These are phyloP conservation scores for Iselma pallidipennis DNA, from an alignment of 2,888 invertebrate species.

Conservation along the genomic window DNA sequence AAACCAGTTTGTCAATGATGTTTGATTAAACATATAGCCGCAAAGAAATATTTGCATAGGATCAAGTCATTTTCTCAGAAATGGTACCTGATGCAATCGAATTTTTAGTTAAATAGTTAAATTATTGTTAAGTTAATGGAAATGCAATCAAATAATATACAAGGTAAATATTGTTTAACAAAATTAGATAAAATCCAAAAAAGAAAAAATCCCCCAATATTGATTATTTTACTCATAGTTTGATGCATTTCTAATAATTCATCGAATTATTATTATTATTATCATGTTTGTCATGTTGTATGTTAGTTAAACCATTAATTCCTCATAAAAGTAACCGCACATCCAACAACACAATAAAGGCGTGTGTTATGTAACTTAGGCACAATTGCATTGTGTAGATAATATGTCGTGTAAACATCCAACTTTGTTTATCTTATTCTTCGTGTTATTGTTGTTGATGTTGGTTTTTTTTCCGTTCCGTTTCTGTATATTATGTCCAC, in stretches of 20 bases:
- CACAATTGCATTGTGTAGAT: constrained; percentile 26
- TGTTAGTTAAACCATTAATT: background rate
- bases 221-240: too few species aligned
- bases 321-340: background rate
- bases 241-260: background rate
- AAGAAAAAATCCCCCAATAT: too few species aligned
- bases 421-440: background rate
- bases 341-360: constrained; percentile 12
- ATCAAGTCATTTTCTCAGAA: background rate
- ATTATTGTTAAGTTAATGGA: background rate
- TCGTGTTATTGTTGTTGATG: background rate
- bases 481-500: too few species aligned
- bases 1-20: background rate
- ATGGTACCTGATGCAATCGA: background rate
- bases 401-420: constrained; percentile 19
- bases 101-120: too few species aligned
- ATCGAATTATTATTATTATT: too few species aligned
- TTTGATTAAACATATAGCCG: background rate
- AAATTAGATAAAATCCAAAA: background rate
- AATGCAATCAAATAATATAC: background rate
- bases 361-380: constrained; percentile 19
- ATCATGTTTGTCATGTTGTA: background rate
- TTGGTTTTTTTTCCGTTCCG: too few species aligned
- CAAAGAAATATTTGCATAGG: background rate
- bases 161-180: background rate